These are phyloP conservation scores for Drosophila macrospina DNA, from an alignment of 2,888 invertebrate species.

Conservation along the genomic window DNA sequence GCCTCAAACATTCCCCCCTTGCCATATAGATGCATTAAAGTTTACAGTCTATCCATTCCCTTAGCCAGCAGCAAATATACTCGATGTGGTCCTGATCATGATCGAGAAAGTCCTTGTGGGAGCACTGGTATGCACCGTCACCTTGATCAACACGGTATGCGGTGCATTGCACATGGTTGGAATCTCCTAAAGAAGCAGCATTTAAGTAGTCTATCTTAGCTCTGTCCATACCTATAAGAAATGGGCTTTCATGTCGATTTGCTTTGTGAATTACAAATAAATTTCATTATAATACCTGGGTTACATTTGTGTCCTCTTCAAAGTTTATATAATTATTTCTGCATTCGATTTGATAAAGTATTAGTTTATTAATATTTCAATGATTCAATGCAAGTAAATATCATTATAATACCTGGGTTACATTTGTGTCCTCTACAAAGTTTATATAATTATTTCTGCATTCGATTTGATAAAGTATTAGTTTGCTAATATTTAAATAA, in stretches of 20 bases:
- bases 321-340: too few relatives aligned
- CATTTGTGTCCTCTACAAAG: too few relatives aligned
- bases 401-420: too few relatives aligned
- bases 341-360: too few relatives aligned
- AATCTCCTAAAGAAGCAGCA: conserved; percentile 29
- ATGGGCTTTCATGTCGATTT: background rate
- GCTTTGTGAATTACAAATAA: background rate
- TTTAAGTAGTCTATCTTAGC: background rate
- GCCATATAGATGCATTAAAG: background rate
- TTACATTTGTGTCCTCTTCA: too few relatives aligned
- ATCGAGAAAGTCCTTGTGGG: conserved; percentile 60
- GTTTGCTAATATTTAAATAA: background rate
- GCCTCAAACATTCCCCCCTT: background rate
- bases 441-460: too few relatives aligned
- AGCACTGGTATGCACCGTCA: conserved; percentile 28
- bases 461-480: too few relatives aligned
- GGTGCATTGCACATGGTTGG: conserved; percentile 50
- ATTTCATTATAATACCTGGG: too few relatives aligned
- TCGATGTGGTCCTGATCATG: conserved; percentile 34
- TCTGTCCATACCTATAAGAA: background rate
- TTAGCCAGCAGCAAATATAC: conserved; percentile 65
- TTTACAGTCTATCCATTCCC: background rate
- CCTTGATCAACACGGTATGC: conserved; percentile 55
- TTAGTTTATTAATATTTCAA: background rate
- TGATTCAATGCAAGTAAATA: too few relatives aligned